A percentile compares a stretch with the other conserved stretches of the same genome.
phyloP scores from a whole-genome alignment of 2,113 vertebrate species.

The Ictidomys tridecemlineatus region DNA sequence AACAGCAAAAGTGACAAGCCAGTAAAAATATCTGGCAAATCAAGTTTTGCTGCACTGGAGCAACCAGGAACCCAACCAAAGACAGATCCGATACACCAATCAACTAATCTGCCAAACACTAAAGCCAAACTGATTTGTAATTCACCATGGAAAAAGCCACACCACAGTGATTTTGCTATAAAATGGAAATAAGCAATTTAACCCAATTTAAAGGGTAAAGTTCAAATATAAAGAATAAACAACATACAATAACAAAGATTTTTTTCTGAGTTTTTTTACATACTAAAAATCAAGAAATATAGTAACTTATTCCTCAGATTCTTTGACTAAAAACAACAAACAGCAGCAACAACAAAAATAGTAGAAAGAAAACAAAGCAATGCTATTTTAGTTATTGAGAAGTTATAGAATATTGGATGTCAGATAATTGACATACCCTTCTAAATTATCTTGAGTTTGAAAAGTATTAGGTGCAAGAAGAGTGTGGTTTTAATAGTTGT shows the following conservation, averaged over 20 bases:
- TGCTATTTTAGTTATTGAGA: background rate
- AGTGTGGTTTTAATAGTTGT: background rate
- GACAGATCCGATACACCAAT: slow-evolving; percentile 77
- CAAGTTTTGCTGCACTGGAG: slow-evolving; percentile 82
- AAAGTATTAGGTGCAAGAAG: background rate
- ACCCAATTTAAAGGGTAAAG: slow-evolving; percentile 15
- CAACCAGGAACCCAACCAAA: slow-evolving; percentile 83
- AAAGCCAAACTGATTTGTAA: slow-evolving; percentile 84
- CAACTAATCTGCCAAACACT: slow-evolving; percentile 79
- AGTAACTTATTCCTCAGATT: slow-evolving; percentile 9
- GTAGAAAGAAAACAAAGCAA: background rate
- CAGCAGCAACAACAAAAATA: background rate
- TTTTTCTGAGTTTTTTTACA: slow-evolving; percentile 66
- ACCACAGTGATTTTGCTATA: slow-evolving; percentile 78
- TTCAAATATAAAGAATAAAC: slow-evolving; percentile 41
- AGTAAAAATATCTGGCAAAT: slow-evolving; percentile 88
- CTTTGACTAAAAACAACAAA: slow-evolving; percentile 21
- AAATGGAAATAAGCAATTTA: slow-evolving; percentile 76
- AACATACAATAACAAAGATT: slow-evolving; percentile 22
- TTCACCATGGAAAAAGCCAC: slow-evolving; percentile 81
- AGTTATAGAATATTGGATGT: background rate
- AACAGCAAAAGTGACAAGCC: slow-evolving; percentile 86
- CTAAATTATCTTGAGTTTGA: background rate
- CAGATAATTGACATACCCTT: background rate
- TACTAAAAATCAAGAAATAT: slow-evolving; percentile 51